phyloP scores from a whole-genome alignment of 1,140 invertebrate species.

The Babylonia areolata region DNA sequence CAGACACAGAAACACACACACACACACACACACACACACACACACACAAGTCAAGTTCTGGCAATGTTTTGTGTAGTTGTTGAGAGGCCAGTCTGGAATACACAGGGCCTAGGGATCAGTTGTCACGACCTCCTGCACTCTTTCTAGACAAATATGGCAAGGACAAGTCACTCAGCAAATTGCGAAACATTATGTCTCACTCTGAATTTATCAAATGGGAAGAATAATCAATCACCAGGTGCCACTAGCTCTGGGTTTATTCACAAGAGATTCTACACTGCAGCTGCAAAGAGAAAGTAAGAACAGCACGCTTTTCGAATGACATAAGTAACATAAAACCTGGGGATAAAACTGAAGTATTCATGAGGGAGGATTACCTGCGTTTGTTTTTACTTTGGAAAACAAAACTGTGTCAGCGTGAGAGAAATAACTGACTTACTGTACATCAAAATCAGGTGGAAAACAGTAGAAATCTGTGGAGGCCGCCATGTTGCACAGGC shows the following conservation, averaged over 20 bases:
- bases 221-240: background rate
- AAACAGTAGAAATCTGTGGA: conserved; percentile 5
- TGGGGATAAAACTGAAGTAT: too few relatives aligned
- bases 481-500: background rate
- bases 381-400: background rate
- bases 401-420: background rate
- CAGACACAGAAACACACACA: too few relatives aligned
- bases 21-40: too few relatives aligned
- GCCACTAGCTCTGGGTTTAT: background rate
- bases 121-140: too few relatives aligned
- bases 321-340: too few relatives aligned
- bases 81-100: too few relatives aligned
- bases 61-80: too few relatives aligned
- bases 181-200: background rate
- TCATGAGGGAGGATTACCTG: background rate
- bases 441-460: conserved; percentile 18
- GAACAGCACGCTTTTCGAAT: background rate
- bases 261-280: too few relatives aligned
- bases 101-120: too few relatives aligned
- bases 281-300: background rate
- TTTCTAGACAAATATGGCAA: too few relatives aligned
- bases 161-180: too few relatives aligned
- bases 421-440: conserved; percentile 5
- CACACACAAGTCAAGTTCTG: too few relatives aligned
- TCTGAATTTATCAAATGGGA: background rate